These are phyloP conservation scores for Thunnus thynnus DNA, from an alignment of 2,113 vertebrate genomes.

Conservation along the genomic window DNA sequence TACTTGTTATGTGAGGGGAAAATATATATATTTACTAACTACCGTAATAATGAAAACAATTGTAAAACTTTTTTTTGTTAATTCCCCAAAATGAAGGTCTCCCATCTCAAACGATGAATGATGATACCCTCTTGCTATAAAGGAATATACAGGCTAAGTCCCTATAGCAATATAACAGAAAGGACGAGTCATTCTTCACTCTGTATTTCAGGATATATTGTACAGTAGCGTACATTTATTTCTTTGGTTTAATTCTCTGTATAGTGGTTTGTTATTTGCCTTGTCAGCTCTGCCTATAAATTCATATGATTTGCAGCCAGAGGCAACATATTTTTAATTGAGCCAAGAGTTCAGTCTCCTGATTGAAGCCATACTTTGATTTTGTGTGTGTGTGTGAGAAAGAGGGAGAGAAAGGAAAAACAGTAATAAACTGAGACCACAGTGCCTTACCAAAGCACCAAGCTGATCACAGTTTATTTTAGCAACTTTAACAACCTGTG, in stretches of 20 bases:
- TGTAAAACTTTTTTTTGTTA: not conserved
- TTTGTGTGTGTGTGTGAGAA: slow-evolving; percentile 16
- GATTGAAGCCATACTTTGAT: slow-evolving; percentile 28
- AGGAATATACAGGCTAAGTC: not conserved
- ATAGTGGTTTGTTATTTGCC: slow-evolving; percentile 10
- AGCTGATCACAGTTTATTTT: slow-evolving; percentile 8
- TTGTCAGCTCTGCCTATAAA: slow-evolving; percentile 35
- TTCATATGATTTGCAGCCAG: slow-evolving; percentile 15
- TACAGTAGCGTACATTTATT: not conserved
- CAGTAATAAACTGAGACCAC: not conserved
- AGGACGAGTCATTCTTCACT: not conserved
- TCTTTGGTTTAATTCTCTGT: slow-evolving; percentile 6
- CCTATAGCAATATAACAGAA: not conserved
- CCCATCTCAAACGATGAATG: not conserved
- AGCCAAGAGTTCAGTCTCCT: slow-evolving; percentile 30
- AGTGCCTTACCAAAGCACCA: slow-evolving; percentile 10
- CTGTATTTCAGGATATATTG: slow-evolving; percentile 12
- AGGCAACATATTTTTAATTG: slow-evolving; percentile 47
- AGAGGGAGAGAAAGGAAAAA: slow-evolving; percentile 17
- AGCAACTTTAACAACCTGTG: slow-evolving; percentile 1
- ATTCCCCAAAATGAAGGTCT: not conserved
- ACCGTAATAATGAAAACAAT: not conserved
- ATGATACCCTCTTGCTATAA: not conserved
- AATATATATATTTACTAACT: not conserved
- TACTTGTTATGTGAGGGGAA: too few relatives aligned